Evolutionary conservation across 2,113 vertebrate genomes (phyloP), one percentile per base, ranked within the genome.

Genomic region (Etheostoma spectabile): DNA sequence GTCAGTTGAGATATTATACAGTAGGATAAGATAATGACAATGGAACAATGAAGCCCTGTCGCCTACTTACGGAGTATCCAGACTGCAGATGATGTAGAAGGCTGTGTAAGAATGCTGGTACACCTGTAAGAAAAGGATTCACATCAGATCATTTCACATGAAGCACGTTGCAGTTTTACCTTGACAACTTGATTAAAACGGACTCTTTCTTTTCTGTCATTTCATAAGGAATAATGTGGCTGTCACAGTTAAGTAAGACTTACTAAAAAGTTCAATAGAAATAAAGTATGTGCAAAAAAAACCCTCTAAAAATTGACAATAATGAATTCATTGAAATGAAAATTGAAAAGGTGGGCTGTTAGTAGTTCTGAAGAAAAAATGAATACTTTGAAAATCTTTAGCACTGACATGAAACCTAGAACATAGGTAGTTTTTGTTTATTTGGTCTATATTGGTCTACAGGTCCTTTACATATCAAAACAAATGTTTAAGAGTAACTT

Each of bases 31-130:
- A 61, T 46, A 73, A 74, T 51, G 66, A 71, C 69, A 82, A 72
- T 53, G 67, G 52, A 51, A n/a, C 35, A 38, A 22, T n/a, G 80
- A 30, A 21, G 65, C 65, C 15, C 16, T 24, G 69, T 18, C 19
- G 77, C 8, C 64, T 67, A 95, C 95, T 95, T 76, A 95, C 95
- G 94, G 94, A 8, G 93, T 95, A 83, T 95, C 94, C 88, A 95
- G 81, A 48, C 94, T 95, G 91, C 94, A 95, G 87, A 99, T 98
- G 90, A 98, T 97, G 89, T 99, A 99, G 91, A 97, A 96, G 4
- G 97, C 98, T 0, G 96, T 97, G 82, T 97, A 99, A 7, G 98
- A 99, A 91, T 97, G 93, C 74, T 94, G 96, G 89, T 99, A 98
- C 8, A 98, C 95, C 98, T 99, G 91, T 1, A 85, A 45, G 71